A percentile compares a stretch with the other conserved stretches of the same genome.
These are phyloP conservation scores for Oryzias celebensis DNA, from an alignment of 2,113 vertebrate genomes.

Conservation along the genomic window DNA sequence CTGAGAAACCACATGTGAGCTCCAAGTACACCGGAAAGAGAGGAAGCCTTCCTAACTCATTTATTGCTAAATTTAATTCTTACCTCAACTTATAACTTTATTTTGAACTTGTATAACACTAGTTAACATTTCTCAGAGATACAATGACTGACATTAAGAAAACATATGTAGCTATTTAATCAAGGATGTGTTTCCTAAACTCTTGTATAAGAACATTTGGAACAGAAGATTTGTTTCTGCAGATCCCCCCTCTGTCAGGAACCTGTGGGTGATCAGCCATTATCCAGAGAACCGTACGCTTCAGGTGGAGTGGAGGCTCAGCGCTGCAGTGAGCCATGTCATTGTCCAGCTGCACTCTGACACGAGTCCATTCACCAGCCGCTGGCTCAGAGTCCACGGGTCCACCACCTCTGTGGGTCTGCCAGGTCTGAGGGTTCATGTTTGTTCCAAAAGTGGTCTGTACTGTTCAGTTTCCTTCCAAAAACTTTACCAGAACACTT, in stretches of 20 bases:
- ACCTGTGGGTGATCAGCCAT: conserved; percentile 55
- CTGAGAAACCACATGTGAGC: too few species aligned
- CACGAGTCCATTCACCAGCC: not conserved
- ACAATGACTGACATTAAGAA: too few species aligned
- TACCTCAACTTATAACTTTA: too few species aligned
- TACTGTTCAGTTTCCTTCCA: too few species aligned
- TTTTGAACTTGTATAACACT: too few species aligned
- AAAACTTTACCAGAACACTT: too few species aligned
- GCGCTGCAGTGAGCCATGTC: conserved; percentile 33
- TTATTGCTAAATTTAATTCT: too few species aligned
- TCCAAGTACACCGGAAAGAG: too few species aligned
- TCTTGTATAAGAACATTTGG: not conserved
- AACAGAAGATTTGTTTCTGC: not conserved
- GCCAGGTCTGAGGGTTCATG: conserved; percentile 40
- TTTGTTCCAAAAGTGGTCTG: not conserved
- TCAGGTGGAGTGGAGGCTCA: conserved; percentile 49
- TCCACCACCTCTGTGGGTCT: conserved; percentile 21
- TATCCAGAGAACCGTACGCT: conserved; percentile 9
- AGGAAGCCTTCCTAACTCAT: too few species aligned
- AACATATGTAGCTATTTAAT: not conserved
- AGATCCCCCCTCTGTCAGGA: conserved; percentile 44
- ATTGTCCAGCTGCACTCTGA: conserved; percentile 41
- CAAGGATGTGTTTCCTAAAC: not conserved
- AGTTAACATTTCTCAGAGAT: too few species aligned
- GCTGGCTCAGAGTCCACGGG: conserved; percentile 34